These are phyloP conservation scores for Babyrousa celebensis DNA, from an alignment of 2,797 vertebrate species.

Conservation along the genomic window DNA sequence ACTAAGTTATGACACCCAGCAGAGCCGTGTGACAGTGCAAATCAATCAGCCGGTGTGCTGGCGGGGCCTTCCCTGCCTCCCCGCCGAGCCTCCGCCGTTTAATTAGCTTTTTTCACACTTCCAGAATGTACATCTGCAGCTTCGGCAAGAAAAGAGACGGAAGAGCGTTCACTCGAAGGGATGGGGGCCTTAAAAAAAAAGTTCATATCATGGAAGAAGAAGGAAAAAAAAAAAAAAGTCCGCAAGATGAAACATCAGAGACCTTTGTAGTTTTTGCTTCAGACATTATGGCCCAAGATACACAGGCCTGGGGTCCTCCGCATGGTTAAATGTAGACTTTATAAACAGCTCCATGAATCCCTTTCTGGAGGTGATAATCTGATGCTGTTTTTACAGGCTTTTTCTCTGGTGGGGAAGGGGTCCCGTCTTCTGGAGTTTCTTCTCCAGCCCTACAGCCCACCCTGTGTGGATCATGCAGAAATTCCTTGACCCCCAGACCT, in stretches of 20 bases:
- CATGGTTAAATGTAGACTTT: conserved; percentile 88
- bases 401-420: conserved; percentile 88
- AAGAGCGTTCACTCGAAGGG: conserved; percentile 88
- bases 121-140: conserved; percentile 91
- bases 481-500: conserved; percentile 58
- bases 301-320: conserved; percentile 82
- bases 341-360: conserved; percentile 80
- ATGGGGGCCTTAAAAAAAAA: conserved; percentile 85
- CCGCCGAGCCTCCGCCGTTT: conserved; percentile 93
- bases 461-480: conserved; percentile 73
- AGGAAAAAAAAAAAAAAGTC: conserved; percentile 79
- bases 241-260: conserved; percentile 90
- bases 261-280: conserved; percentile 91
- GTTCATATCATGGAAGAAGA: conserved; percentile 81
- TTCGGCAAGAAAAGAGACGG: conserved; percentile 91
- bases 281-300: conserved; percentile 83
- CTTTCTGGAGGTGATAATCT: conserved; percentile 82
- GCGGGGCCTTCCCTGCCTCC: conserved; percentile 93
- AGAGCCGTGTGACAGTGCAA: conserved; percentile 95
- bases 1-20: conserved; percentile 95
- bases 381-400: conserved; percentile 85
- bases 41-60: conserved; percentile 95
- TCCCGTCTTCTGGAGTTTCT: conserved; percentile 89
- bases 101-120: conserved; percentile 95
- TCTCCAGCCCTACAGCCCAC: conserved; percentile 88